These are phyloP conservation scores for Pherbina coryleti DNA, from an alignment of 2,888 invertebrate genomes.

Conservation along the genomic window DNA sequence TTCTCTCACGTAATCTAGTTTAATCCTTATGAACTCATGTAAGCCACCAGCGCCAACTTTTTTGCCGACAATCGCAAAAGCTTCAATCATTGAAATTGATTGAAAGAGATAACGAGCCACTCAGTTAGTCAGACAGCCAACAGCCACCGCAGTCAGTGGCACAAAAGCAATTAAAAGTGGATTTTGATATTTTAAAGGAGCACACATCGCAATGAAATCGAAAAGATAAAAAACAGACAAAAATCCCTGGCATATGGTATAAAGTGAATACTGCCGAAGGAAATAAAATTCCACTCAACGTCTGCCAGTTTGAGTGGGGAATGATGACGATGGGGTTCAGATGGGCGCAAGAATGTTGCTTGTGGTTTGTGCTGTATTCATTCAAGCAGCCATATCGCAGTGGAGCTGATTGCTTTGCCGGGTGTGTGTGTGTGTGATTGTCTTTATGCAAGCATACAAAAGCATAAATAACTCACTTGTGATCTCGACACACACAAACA, in stretches of 20 bases:
- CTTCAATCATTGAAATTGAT: constrained; percentile 36
- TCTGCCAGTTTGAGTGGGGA: not conserved
- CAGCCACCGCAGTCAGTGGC: constrained; percentile 58
- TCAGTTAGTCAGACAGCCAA: constrained; percentile 22
- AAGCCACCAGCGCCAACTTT: not conserved
- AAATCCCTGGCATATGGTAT: too few relatives aligned
- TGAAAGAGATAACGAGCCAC: constrained; percentile 32
- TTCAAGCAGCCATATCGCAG: too few relatives aligned
- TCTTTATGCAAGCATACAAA: not conserved
- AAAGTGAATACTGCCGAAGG: too few relatives aligned
- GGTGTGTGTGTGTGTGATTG: not conserved
- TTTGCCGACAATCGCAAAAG: not conserved
- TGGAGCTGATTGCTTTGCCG: not conserved
- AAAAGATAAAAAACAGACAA: too few relatives aligned
- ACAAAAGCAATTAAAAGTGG: constrained; percentile 67
- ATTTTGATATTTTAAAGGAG: constrained; percentile 50
- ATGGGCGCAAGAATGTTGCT: too few relatives aligned
- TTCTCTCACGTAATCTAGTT: too few relatives aligned
- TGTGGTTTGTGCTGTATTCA: too few relatives aligned
- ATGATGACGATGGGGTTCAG: not conserved
- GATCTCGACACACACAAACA: too few relatives aligned
- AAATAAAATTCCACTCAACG: too few relatives aligned
- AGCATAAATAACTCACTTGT: not conserved
- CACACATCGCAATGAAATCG: too few relatives aligned
- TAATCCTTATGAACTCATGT: not conserved